A percentile compares a stretch with the other conserved stretches of the same genome.
Evolutionary conservation across 2,113 vertebrate species (phyloP).

Genomic region (Salvelinus alpinus): DNA sequence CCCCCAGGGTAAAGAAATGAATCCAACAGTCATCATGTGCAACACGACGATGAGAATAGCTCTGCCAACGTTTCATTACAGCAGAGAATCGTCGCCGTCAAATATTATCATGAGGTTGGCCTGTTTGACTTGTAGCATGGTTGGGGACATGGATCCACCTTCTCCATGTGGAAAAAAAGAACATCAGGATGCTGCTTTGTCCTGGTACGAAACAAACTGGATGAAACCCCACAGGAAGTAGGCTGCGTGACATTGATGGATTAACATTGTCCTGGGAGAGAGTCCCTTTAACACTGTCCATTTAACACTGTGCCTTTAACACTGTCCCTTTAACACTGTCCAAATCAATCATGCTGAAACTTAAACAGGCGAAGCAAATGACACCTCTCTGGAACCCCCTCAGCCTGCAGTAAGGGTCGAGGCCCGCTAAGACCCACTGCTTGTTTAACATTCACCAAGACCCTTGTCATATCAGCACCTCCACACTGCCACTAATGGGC

Average conservation of each 20-base stretch:
- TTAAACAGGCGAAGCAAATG: slow-evolving; percentile 12
- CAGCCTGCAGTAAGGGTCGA: not conserved
- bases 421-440: slow-evolving; percentile 18
- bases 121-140: not conserved
- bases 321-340: slow-evolving; percentile 42
- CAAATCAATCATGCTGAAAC: slow-evolving; percentile 23
- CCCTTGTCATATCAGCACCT: slow-evolving; percentile 41
- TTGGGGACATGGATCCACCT: not conserved
- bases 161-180: not conserved
- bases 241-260: not conserved
- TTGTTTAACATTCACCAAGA: slow-evolving; percentile 43
- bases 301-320: slow-evolving; percentile 17
- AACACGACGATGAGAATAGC: not conserved
- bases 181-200: not conserved
- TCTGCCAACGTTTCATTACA: not conserved
- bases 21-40: not conserved
- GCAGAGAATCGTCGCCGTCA: not conserved
- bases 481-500: slow-evolving; percentile 35
- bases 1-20: not conserved
- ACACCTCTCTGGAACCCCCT: not conserved
- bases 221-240: not conserved
- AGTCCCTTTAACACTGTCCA: not conserved
- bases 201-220: not conserved
- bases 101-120: not conserved
- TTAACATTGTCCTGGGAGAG: not conserved